A percentile compares a stretch with the other conserved stretches of the same genome.
Evolutionary conservation across 23 tunicate genomes (phyloP).

Genomic region (Trididemnum clinides): DNA sequence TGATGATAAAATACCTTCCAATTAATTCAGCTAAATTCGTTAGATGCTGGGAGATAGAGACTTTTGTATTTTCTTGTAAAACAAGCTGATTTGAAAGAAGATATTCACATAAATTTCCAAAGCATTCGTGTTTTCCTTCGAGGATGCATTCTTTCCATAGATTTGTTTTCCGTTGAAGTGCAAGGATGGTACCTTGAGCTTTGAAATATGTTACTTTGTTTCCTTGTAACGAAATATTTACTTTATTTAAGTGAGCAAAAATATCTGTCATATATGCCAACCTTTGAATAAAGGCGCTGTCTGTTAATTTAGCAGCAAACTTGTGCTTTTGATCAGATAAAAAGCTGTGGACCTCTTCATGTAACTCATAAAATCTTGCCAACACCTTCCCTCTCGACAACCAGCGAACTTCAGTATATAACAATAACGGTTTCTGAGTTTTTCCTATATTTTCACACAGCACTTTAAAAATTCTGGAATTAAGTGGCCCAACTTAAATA

Average conservation of each 20-base stretch:
- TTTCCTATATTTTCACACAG: no score
- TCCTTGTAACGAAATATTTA: constrained; percentile 17
- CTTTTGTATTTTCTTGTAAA: constrained; percentile 8
- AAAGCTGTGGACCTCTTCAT: constrained; percentile 30
- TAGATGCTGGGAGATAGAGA: constrained; percentile 30
- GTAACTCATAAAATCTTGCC: constrained; percentile 26
- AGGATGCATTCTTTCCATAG: constrained; percentile 25
- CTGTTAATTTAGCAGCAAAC: constrained; percentile 26
- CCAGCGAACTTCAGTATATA: no score
- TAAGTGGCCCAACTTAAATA: no score
- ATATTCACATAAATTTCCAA: constrained; percentile 29
- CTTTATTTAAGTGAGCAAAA: constrained; percentile 6
- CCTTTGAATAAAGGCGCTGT: constrained; percentile 31
- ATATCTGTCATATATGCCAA: constrained; percentile 31
- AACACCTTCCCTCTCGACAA: no score
- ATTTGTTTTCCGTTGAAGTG: constrained; percentile 20
- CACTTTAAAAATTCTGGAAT: no score
- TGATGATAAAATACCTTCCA: constrained; percentile 31
- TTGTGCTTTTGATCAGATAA: constrained; percentile 33
- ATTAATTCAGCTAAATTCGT: constrained; percentile 22
- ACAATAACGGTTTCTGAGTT: no score
- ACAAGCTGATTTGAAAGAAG: constrained; percentile 29
- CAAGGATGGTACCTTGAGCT: constrained; percentile 27
- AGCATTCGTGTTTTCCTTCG: constrained; percentile 28
- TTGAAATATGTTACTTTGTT: constrained; percentile 21